phyloP scores from a whole-genome alignment of 2,797 vertebrate genomes.

The Manis javanica region DNA sequence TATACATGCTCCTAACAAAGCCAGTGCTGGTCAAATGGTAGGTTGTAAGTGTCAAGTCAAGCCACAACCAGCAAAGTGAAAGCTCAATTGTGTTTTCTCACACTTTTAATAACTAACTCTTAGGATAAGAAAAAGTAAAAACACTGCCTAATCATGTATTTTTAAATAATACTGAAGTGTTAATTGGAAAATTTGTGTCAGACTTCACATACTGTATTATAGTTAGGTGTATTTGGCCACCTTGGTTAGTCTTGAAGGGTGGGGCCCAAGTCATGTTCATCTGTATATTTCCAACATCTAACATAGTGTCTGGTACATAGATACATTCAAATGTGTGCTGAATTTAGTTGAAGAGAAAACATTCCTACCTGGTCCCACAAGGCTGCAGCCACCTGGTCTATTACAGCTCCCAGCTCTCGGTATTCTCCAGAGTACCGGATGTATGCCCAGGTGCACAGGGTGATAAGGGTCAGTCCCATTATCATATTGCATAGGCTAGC shows the following conservation, averaged over 20 bases:
- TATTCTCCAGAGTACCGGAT: constrained; percentile 99
- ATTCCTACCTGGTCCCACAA: constrained; percentile 97
- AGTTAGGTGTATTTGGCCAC: neutral
- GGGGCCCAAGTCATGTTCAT: neutral
- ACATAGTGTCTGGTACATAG: neutral
- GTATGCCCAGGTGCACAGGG: constrained; percentile 98
- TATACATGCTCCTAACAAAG: neutral
- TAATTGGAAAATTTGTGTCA: constrained; percentile 12
- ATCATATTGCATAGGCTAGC: constrained; percentile 99
- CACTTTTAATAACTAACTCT: constrained; percentile 4
- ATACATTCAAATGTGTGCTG: neutral
- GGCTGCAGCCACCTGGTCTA: constrained; percentile 99
- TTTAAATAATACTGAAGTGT: neutral
- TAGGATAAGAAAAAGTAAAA: constrained; percentile 37
- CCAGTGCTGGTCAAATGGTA: neutral
- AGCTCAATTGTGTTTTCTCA: constrained; percentile 5
- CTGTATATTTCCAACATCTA: neutral
- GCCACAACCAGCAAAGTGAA: neutral
- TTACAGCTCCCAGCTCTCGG: constrained; percentile 96
- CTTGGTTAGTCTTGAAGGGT: neutral
- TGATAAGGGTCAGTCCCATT: constrained; percentile 98
- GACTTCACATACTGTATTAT: neutral
- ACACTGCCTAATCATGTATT: neutral
- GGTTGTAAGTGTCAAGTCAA: neutral
- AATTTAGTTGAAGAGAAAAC: neutral